phyloP scores from a whole-genome alignment of 2,797 vertebrate species.

The Sparidentex hasta region DNA sequence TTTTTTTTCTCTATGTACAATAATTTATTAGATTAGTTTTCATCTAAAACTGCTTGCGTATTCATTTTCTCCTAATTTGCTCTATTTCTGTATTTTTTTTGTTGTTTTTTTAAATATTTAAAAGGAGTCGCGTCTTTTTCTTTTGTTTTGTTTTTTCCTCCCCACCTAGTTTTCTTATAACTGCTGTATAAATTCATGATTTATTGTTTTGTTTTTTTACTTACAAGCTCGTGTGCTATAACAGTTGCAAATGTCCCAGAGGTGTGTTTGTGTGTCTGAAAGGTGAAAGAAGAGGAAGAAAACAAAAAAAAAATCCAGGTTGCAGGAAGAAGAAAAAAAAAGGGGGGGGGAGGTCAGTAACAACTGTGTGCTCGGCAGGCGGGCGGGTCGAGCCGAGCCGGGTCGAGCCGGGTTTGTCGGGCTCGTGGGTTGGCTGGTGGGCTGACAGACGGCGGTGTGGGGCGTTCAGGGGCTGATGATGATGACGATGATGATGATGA shows the following conservation, averaged over 20 bases:
- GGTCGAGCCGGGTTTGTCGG: background rate
- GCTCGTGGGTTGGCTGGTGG: constrained; percentile 38
- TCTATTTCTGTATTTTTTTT: constrained; percentile 3
- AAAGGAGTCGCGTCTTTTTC: constrained; percentile 21
- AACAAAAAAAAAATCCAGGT: constrained; percentile 31
- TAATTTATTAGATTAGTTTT: constrained; percentile 91
- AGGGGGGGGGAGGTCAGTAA: constrained; percentile 27
- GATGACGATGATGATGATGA: no score
- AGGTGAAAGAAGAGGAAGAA: background rate
- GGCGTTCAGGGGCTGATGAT: background rate
- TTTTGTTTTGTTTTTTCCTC: background rate
- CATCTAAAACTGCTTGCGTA: constrained; percentile 81
- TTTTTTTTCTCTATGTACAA: constrained; percentile 90
- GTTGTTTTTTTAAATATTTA: constrained; percentile 13
- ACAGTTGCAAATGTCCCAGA: constrained; percentile 60
- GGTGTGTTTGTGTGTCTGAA: constrained; percentile 22
- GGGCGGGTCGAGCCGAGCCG: background rate
- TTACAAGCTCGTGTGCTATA: constrained; percentile 68
- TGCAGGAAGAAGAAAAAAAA: background rate
- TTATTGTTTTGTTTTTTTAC: constrained; percentile 19
- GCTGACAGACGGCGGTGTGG: constrained; percentile 28
- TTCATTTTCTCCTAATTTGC: constrained; percentile 76
- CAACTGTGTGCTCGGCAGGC: background rate
- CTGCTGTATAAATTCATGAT: constrained; percentile 53
- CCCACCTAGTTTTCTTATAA: constrained; percentile 21